Evolutionary conservation across 2,797 vertebrate species (phyloP).

Genomic region (Adelosebastes latens): DNA sequence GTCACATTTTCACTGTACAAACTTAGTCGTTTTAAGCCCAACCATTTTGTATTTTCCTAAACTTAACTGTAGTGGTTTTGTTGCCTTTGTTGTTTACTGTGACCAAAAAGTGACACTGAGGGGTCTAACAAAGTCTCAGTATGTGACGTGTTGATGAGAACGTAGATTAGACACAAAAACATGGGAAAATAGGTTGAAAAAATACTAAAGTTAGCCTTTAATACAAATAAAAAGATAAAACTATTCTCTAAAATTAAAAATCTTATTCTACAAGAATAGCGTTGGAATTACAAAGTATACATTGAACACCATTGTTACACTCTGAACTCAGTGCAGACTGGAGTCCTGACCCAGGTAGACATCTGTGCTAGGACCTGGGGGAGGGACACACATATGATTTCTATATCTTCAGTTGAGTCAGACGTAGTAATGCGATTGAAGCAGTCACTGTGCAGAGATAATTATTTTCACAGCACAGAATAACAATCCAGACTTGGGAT

Average conservation of each 20-base stretch:
- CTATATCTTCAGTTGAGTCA: neutral
- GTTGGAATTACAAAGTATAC: neutral
- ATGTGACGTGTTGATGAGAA: too few species aligned
- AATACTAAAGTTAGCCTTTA: neutral
- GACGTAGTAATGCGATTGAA: conserved; percentile 5
- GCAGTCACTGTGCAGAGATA: conserved; percentile 50
- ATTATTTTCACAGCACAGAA: conserved; percentile 49
- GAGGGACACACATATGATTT: neutral
- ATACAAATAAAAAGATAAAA: neutral
- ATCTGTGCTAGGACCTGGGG: neutral
- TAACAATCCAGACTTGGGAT: conserved; percentile 29
- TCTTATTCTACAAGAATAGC: neutral
- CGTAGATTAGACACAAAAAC: neutral
- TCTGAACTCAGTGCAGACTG: neutral
- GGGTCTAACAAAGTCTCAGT: too few species aligned
- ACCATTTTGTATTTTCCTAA: too few species aligned
- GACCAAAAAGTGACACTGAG: too few species aligned
- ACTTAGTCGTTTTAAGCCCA: too few species aligned
- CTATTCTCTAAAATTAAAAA: neutral
- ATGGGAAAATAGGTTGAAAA: neutral
- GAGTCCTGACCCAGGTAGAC: neutral
- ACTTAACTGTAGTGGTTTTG: too few species aligned
- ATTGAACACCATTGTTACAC: too few species aligned
- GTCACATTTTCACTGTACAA: too few species aligned
- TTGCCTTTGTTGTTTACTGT: too few species aligned